Evolutionary conservation across 2,113 vertebrate genomes (phyloP).

Genomic region (Pseudolaguvia tuberculata): DNA sequence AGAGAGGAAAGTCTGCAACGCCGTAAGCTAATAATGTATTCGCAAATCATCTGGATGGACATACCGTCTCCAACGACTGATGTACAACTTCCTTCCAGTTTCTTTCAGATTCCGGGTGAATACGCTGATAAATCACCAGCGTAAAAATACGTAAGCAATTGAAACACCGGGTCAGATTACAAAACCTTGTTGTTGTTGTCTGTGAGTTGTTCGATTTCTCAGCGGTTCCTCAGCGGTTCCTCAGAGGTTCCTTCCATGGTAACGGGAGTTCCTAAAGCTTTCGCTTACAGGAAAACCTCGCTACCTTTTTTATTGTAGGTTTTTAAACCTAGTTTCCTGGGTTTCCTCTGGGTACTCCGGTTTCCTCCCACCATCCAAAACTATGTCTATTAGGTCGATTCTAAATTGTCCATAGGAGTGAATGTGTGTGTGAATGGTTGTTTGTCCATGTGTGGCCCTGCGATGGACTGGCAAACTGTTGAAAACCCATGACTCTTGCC

Average conservation of each 20-base stretch:
- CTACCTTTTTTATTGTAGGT: no score
- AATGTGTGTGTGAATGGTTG: no score
- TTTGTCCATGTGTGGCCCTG: no score
- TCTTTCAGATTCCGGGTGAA: conserved; percentile 35
- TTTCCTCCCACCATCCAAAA: no score
- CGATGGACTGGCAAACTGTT: no score
- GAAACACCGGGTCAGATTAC: neutral
- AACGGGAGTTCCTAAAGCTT: neutral
- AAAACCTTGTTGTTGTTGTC: neutral
- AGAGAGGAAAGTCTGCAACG: conserved; percentile 23
- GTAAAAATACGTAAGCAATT: conserved; percentile 24
- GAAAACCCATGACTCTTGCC: no score
- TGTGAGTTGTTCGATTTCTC: neutral
- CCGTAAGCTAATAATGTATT: conserved; percentile 38
- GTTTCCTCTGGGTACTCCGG: no score
- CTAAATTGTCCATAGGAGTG: no score
- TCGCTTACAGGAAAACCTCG: neutral
- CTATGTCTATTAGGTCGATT: no score
- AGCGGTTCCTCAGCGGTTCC: no score
- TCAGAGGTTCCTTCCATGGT: neutral
- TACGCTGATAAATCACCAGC: conserved; percentile 23
- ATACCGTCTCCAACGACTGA: conserved; percentile 38
- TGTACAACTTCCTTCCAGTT: conserved; percentile 44
- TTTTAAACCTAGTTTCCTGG: no score
- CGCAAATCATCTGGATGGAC: conserved; percentile 43